A percentile compares a stretch with the other conserved stretches of the same genome.
phyloP scores from a whole-genome alignment of 2,113 vertebrate species.

The Microcebus lehilahytsara region DNA sequence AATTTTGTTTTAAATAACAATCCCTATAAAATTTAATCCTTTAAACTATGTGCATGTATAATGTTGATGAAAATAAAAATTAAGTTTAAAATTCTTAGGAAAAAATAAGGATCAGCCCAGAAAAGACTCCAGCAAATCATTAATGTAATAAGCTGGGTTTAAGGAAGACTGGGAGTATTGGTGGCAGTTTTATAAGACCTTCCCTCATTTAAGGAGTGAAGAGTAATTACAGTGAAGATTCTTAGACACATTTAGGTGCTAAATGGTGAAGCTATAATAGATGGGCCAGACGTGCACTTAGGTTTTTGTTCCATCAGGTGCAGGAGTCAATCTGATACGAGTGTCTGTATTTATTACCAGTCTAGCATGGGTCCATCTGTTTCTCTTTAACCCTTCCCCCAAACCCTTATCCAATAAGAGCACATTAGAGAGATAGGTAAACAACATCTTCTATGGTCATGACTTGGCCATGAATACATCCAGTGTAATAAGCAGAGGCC shows the following conservation, averaged over 20 bases:
- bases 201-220: background rate
- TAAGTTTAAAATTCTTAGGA: background rate
- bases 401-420: background rate
- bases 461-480: background rate
- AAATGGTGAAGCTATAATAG: background rate
- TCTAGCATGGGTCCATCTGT: background rate
- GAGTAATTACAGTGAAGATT: background rate
- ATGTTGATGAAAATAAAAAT: background rate
- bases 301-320: background rate
- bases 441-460: background rate
- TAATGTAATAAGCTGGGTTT: background rate
- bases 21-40: background rate
- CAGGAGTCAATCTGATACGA: background rate
- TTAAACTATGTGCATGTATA: background rate
- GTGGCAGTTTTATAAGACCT: background rate
- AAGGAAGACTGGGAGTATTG: background rate
- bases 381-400: background rate
- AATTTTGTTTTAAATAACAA: slow-evolving; percentile 29
- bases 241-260: background rate
- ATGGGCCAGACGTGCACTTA: background rate
- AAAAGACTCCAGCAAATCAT: background rate
- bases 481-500: background rate
- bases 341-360: background rate
- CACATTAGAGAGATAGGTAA: background rate
- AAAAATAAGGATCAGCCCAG: background rate